Evolutionary conservation across 2,888 invertebrate genomes (phyloP), one percentile per base, ranked within the genome.

Genomic region (Apamea sordens): DNA sequence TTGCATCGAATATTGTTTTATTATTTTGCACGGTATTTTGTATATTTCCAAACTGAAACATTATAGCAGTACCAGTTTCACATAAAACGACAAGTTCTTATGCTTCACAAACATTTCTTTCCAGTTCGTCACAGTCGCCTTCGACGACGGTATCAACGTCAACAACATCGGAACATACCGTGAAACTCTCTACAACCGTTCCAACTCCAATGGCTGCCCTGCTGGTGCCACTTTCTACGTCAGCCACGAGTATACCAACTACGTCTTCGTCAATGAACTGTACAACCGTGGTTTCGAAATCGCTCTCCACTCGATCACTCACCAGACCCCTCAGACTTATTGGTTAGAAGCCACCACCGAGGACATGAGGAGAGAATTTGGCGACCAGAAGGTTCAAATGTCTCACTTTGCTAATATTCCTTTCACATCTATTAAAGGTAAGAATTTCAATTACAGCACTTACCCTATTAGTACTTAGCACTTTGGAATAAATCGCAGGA

Each of bases 201-300:
- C 73, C n/a, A 98, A 98, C 94, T 97, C 97, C 0, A 98, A 98
- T 92, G 97, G 97, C 3, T 98, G 98, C 81, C 96, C 96, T 0
- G 97, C 97, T 0, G 96, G 97, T 0, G 97, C 97, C 59, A 98
- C 98, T 0, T 98, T 98, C 94, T 98, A 97, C 92, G 96, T 98
- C 63, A 98, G 97, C 63, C 98, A 98, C 89, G 98, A 98, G 86
- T 98, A 98, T 91, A 98, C 98, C 0, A 97, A 98, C 93, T 98
- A 98, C 89, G 93, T 95, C 3, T 88, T 97, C 59, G 96, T 98
- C 10, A 97, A 98, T 88, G 96, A 97, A 70, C 94, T 98, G 1
- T 97, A 97, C 91, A 95, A 95, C 85, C 80, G 86, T 0, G 95
- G 98, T 0, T 97, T 97, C 80, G 98, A 98, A 93, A 97, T 98